A percentile compares a stretch with the other conserved stretches of the same genome.
Evolutionary conservation across 2,113 vertebrate species (phyloP).

Genomic region (Oenanthe oenanthe): DNA sequence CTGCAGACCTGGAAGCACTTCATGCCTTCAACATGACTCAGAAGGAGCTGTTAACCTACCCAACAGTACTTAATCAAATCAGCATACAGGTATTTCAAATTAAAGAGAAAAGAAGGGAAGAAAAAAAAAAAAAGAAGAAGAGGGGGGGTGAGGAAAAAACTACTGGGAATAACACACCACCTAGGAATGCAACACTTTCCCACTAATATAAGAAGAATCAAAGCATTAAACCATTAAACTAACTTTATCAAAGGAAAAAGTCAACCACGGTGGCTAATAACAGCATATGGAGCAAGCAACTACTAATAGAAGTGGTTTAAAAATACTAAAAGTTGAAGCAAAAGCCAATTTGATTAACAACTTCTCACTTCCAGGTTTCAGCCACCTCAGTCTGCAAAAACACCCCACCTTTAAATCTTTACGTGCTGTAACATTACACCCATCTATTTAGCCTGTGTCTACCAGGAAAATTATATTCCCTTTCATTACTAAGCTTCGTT

Average conservation of each 20-base stretch:
- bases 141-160: too few relatives aligned
- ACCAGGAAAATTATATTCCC: not conserved
- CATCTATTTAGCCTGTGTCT: not conserved
- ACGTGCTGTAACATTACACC: not conserved
- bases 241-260: not conserved
- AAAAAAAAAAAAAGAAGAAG: fast-evolving
- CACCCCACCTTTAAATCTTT: not conserved
- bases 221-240: not conserved
- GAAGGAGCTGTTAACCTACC: not conserved
- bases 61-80: not conserved
- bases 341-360: not conserved
- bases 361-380: not conserved
- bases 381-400: not conserved
- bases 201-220: not conserved
- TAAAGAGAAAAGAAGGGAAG: not conserved
- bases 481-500: not conserved
- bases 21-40: constrained; percentile 43
- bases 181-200: not conserved
- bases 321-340: not conserved
- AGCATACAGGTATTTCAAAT: not conserved
- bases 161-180: not conserved
- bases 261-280: not conserved
- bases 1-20: constrained; percentile 7
- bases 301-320: not conserved
- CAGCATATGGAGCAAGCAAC: not conserved